Evolutionary conservation across 1,140 invertebrate genomes (phyloP).

Genomic region (Tachypleus tridentatus): DNA sequence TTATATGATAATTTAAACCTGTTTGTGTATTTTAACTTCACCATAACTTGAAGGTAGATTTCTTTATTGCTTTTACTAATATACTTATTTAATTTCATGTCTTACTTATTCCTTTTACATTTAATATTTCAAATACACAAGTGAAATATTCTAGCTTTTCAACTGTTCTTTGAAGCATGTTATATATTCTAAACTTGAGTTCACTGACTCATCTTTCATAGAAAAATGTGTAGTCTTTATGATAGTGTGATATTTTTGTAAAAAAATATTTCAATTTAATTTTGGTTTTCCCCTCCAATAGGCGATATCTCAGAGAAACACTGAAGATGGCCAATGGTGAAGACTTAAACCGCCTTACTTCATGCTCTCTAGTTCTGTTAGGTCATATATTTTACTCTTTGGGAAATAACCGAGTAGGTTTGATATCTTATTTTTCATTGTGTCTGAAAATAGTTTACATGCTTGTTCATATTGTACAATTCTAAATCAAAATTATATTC

Average conservation of each 20-base stretch:
- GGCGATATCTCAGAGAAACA: slow-evolving; percentile 84
- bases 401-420: slow-evolving; percentile 50
- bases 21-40: too few relatives aligned
- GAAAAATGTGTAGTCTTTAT: not conserved
- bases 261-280: too few relatives aligned
- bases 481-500: not conserved
- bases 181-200: slow-evolving; percentile 2
- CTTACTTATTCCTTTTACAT: too few relatives aligned
- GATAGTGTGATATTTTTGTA: not conserved
- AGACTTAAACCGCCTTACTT: slow-evolving; percentile 87
- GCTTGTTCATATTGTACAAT: not conserved
- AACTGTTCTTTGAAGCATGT: slow-evolving; percentile 1
- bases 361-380: slow-evolving; percentile 80
- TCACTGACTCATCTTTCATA: not conserved
- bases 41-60: too few relatives aligned
- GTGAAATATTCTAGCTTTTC: not conserved
- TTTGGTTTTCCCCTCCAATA: slow-evolving; percentile 36
- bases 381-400: slow-evolving; percentile 93
- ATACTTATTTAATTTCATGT: too few relatives aligned
- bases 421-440: slow-evolving; percentile 2
- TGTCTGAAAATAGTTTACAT: not conserved
- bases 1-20: too few relatives aligned
- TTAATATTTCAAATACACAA: too few relatives aligned
- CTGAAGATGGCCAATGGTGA: slow-evolving; percentile 97
- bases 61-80: too few relatives aligned